Base-by-base conservation (phyloP, 2,888 invertebrate genomes). In the Plagodis pulveraria region DNA sequence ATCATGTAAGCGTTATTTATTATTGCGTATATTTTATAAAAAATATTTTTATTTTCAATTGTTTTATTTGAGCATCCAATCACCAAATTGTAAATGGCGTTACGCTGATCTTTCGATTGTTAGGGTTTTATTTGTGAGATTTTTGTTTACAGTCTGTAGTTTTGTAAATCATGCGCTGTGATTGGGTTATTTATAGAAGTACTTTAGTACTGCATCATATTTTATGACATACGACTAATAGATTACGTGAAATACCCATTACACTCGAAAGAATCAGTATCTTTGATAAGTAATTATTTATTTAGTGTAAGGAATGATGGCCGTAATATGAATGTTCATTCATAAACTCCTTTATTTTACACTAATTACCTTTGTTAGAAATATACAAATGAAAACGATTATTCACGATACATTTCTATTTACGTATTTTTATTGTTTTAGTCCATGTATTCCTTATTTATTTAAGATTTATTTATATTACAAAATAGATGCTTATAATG, bases 241-340 rank as follows among this genome's bases (percentile, higher is more conserved):
- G 32, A 11, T 9, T 8, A 35, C 9, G 12, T 6, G 22, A 33
- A n/a, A 32, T 6, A 2, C 62, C 58, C 50, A 61, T 56, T 60
- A 71, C 70, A 67, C 58, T 76, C 76, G 82, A 79, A 75, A 79
- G 76, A 76, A 75, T 55, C 70, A 50, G 69, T 59, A 56, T 58
- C 62, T 67, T 67, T 63, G 76, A 7, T 36, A 36, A 77, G 77
- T 74, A 70, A 76, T 77, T 84, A 85, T 84, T 86, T 86, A 85
- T 82, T 83, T 84, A 83, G 78, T 76, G 65, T 74, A 73, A 63
- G 79, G 73, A 77, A 78, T 71, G 77, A 76, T 72, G 40, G 36
- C 54, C 70, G 73, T 76, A 72, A 69, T 71, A 72, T 68, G 64
- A 76, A 72, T 65, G 63, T 72, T 67, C 64, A 67, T 33, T 46